Evolutionary conservation across 1,140 invertebrate genomes (phyloP).

Genomic region (Drosophila eugracilis): DNA sequence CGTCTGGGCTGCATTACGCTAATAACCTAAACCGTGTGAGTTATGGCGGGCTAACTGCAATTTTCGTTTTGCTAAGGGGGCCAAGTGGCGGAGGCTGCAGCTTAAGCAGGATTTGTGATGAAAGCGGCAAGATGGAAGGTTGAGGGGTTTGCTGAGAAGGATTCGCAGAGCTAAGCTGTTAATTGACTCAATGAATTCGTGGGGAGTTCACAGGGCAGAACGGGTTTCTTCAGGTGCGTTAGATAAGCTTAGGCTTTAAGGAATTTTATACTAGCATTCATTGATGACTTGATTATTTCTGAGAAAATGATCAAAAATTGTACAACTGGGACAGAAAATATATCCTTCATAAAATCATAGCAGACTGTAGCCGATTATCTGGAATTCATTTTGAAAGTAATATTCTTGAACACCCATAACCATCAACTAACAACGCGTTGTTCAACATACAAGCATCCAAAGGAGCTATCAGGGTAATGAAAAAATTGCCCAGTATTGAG

Average conservation of each 20-base stretch:
- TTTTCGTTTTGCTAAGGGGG: conserved; percentile 4
- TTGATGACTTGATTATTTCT: too few species aligned
- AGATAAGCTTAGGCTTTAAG: too few species aligned
- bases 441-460: too few species aligned
- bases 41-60: conserved; percentile 58
- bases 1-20: conserved; percentile 73
- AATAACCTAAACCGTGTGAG: conserved; percentile 72
- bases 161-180: conserved; percentile 21
- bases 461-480: too few species aligned
- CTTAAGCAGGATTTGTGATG: conserved; percentile 35
- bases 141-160: not conserved
- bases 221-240: not conserved
- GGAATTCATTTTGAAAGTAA: too few species aligned
- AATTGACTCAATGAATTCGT: conserved; percentile 47
- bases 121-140: not conserved
- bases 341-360: too few species aligned
- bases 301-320: too few species aligned
- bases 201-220: not conserved
- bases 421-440: too few species aligned
- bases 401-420: too few species aligned
- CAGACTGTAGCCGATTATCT: too few species aligned
- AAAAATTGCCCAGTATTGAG: not conserved
- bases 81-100: conserved; percentile 8
- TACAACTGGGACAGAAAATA: too few species aligned
- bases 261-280: too few species aligned